Evolutionary conservation across 2,113 vertebrate genomes (phyloP), one percentile per base, ranked within the genome.

Genomic region (Ptilonorhynchus violaceus): DNA sequence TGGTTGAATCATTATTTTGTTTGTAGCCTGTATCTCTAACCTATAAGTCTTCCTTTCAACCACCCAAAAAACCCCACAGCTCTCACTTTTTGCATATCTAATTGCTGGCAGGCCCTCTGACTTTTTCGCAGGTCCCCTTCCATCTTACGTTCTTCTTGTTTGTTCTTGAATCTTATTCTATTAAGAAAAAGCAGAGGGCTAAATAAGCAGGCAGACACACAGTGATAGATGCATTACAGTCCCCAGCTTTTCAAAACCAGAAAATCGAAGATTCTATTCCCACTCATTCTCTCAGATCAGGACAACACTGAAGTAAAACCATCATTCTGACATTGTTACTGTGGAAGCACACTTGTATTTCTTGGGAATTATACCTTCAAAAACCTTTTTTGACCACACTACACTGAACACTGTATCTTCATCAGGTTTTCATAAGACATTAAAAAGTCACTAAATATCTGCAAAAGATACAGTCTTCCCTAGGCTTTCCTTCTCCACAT

Each of bases 121-220:
- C 99, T 99, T 97, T 96, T 99, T 73, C 92, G 97, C 30, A 99
- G 98, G 90, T 99, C 99, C 44, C 98, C 98, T 94, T 99, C 99
- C 52, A 98, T 97, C 93, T 99, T 99, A 66, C 98, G 98, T 94
- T 99, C 98, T 41, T 99, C 99, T 95, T 98, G 98, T 64, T 99
- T 99, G 25, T 91, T 99, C 97, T 98, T 99, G 92, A 99, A 98
- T 95, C 99, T 98, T 94, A 98, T 69, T 96, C 99, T 99, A 91
- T 92, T 69, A 55, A 78, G 92, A 92, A 83, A 86, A 92, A 91
- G 69, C 14, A 85, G 27, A 62, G 15, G 58, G 15, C 11, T 83
- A 73, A 67, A 80, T 41, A 83, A 92, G 44, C 59, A 91, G 56
- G 35, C 11, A 80, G 35, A 42, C 28, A 72, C 62, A 53, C 19